phyloP scores from a whole-genome alignment of 2,888 invertebrate species.

The Drosophila tripunctata region DNA sequence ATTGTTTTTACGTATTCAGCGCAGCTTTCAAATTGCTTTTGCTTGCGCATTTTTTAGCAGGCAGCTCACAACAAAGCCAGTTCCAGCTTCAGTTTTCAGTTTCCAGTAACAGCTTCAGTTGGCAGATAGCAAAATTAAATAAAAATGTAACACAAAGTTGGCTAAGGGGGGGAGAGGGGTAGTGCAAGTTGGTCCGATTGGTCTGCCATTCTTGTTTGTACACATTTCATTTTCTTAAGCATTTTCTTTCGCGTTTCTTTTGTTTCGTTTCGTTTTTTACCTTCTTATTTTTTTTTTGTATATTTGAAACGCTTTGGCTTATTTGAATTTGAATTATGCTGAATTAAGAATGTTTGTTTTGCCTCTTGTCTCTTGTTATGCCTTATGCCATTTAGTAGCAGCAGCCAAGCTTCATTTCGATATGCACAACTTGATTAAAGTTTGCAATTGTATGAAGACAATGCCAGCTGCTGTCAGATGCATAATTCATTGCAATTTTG shows the following conservation, averaged over 20 bases:
- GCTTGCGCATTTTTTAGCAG: conserved; percentile 77
- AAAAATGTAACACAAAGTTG: conserved; percentile 78
- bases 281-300: background rate
- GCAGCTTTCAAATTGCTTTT: conserved; percentile 78
- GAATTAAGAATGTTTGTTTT: conserved; percentile 74
- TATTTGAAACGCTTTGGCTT: conserved; percentile 49
- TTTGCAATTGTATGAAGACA: conserved; percentile 64
- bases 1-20: conserved; percentile 78
- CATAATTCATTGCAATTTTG: conserved; percentile 76
- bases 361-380: conserved; percentile 47
- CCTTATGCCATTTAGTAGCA: conserved; percentile 10
- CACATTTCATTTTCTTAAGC: conserved; percentile 5
- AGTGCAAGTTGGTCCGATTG: conserved; percentile 1
- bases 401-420: conserved; percentile 54
- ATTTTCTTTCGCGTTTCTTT: background rate
- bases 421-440: conserved; percentile 78
- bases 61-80: conserved; percentile 65
- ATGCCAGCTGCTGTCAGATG: conserved; percentile 65
- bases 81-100: conserved; percentile 22
- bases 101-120: conserved; percentile 35
- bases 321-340: conserved; percentile 78
- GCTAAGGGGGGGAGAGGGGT: conserved; percentile 9
- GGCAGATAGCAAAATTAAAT: conserved; percentile 75
- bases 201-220: conserved; percentile 25
- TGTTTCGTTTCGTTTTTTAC: background rate